A percentile compares a stretch with the other conserved stretches of the same genome.
These are phyloP conservation scores for Paramormyrops kingsleyae DNA, from an alignment of 2,113 vertebrate genomes.

Conservation along the genomic window DNA sequence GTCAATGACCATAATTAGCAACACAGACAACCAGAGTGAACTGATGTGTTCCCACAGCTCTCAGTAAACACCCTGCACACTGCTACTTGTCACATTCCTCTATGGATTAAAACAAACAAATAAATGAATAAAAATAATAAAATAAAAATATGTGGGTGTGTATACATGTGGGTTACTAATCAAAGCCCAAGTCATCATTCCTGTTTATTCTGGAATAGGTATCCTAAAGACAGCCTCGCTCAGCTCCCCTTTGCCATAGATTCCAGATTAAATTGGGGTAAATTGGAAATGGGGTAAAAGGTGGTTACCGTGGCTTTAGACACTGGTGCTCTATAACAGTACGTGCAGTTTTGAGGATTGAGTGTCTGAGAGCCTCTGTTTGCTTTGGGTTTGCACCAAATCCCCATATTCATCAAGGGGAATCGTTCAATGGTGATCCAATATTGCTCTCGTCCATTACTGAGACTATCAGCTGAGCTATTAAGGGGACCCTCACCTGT, in stretches of 20 bases:
- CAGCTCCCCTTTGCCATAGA: neutral
- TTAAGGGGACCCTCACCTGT: constrained; percentile 20
- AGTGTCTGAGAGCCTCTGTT: neutral
- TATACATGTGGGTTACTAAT: neutral
- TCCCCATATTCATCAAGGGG: constrained; percentile 1
- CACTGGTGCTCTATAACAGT: neutral
- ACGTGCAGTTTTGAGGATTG: neutral
- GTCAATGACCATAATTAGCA: neutral
- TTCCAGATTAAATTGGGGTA: neutral
- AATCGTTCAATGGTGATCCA: constrained; percentile 13
- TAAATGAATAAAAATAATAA: neutral
- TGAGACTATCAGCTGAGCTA: neutral
- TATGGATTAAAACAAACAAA: neutral
- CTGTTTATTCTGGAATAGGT: neutral
- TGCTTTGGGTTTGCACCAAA: neutral
- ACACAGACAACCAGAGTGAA: neutral
- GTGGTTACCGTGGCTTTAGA: constrained; percentile 5
- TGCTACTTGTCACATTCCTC: neutral
- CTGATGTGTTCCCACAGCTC: neutral
- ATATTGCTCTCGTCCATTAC: constrained; percentile 23
- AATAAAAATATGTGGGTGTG: neutral
- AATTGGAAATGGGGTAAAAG: neutral
- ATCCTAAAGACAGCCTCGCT: neutral
- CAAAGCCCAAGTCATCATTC: neutral
- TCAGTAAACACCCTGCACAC: neutral